These are phyloP conservation scores for Podarcis lilfordi DNA, from an alignment of 2,797 vertebrate genomes.

Conservation along the genomic window DNA sequence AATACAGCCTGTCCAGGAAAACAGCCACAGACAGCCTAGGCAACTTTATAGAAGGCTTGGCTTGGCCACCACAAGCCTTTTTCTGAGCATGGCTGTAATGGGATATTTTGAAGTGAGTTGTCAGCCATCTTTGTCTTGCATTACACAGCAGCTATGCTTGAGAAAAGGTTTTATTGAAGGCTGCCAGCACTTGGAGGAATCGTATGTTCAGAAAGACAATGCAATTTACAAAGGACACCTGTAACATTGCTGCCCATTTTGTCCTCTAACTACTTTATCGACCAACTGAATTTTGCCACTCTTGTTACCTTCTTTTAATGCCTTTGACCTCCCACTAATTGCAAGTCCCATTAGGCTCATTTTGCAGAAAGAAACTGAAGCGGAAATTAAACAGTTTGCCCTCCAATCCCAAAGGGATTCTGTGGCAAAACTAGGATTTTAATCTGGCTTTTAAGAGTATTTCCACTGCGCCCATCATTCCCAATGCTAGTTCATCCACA, in stretches of 20 bases:
- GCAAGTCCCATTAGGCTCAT: not conserved
- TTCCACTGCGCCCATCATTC: not conserved
- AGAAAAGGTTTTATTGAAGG: not conserved
- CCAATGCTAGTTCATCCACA: no score
- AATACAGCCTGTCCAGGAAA: not conserved
- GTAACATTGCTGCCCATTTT: not conserved
- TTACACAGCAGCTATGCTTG: not conserved
- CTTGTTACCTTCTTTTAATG: not conserved
- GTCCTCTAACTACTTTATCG: not conserved
- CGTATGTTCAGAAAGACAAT: not conserved
- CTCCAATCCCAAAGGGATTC: not conserved
- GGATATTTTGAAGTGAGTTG: not conserved
- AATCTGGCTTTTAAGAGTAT: not conserved
- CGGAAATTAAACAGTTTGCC: not conserved
- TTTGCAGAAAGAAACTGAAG: not conserved
- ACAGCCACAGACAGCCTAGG: not conserved
- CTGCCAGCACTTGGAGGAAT: not conserved
- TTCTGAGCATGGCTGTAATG: not conserved
- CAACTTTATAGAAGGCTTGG: not conserved
- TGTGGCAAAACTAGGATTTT: not conserved
- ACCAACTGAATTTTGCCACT: not conserved
- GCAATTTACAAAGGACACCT: not conserved
- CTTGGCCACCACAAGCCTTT: not conserved
- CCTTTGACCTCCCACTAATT: not conserved
- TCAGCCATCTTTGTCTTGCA: not conserved